Conservation (phyloP, 2,797 vertebrate genomes). For the Setipinna tenuifilis region DNA sequence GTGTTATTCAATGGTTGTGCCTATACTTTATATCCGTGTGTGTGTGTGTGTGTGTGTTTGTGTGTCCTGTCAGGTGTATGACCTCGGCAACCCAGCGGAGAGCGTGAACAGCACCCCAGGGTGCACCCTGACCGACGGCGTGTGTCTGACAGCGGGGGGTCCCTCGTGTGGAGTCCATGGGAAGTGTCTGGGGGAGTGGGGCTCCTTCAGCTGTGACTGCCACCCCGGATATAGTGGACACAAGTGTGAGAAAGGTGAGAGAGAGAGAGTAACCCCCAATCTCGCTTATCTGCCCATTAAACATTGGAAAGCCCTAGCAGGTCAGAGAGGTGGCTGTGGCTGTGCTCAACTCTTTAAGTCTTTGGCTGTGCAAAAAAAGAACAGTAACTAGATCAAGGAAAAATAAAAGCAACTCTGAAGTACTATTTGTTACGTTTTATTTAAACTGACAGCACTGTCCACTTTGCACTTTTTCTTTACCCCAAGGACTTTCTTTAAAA, state of each 20-base stretch:
- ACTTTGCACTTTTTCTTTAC: too few species aligned
- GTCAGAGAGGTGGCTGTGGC: too few species aligned
- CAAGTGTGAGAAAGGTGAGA: slow-evolving; percentile 82
- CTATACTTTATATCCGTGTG: slow-evolving; percentile 21
- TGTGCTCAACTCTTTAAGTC: too few species aligned
- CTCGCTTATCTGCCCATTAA: neutral
- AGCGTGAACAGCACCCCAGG: slow-evolving; percentile 80
- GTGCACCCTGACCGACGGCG: slow-evolving; percentile 77
- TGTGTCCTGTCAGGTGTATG: slow-evolving; percentile 76
- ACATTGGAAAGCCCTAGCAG: too few species aligned
- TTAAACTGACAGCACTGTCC: too few species aligned
- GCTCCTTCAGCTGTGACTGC: slow-evolving; percentile 85
- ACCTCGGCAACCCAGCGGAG: slow-evolving; percentile 83
- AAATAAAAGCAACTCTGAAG: too few species aligned
- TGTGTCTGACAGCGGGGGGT: slow-evolving; percentile 74
- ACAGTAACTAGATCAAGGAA: too few species aligned
- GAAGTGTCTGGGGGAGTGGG: slow-evolving; percentile 82
- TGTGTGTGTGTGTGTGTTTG: slow-evolving; percentile 45
- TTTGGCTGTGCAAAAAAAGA: too few species aligned
- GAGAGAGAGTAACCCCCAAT: neutral
- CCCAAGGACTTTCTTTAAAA: too few species aligned
- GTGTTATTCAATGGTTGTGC: neutral
- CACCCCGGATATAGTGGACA: slow-evolving; percentile 80
- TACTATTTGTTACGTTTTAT: too few species aligned
- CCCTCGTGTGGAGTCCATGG: slow-evolving; percentile 82